phyloP scores from a whole-genome alignment of 2,113 vertebrate species.

The Mustela lutreola region DNA sequence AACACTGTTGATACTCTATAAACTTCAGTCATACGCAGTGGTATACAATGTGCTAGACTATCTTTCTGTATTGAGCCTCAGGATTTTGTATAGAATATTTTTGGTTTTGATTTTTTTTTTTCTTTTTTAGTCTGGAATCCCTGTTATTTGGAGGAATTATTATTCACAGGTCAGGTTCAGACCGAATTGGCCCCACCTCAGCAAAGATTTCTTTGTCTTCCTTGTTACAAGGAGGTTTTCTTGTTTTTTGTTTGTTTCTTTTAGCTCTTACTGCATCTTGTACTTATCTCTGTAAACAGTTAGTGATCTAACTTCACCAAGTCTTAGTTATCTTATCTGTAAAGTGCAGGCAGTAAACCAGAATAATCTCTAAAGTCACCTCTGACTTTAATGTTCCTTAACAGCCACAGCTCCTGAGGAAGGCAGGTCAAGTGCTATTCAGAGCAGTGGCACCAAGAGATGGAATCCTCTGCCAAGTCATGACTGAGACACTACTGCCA shows the following conservation, averaged over 20 bases:
- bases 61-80: background rate
- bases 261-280: background rate
- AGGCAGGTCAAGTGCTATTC: background rate
- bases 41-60: background rate
- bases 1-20: background rate
- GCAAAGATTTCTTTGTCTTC: background rate
- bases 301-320: background rate
- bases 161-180: background rate
- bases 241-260: background rate
- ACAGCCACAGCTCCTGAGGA: background rate
- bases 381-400: background rate
- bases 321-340: slow-evolving; percentile 5
- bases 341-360: background rate
- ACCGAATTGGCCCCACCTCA: background rate
- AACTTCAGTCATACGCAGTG: background rate
- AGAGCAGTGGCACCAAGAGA: background rate
- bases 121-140: background rate
- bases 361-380: slow-evolving; percentile 61
- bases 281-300: background rate
- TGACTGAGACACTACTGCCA: background rate
- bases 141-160: background rate
- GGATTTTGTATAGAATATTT: background rate
- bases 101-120: background rate
- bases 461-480: background rate
- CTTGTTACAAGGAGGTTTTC: background rate